Base-by-base conservation (phyloP, 1,140 invertebrate genomes). In the Zaprionus ghesquierei region DNA sequence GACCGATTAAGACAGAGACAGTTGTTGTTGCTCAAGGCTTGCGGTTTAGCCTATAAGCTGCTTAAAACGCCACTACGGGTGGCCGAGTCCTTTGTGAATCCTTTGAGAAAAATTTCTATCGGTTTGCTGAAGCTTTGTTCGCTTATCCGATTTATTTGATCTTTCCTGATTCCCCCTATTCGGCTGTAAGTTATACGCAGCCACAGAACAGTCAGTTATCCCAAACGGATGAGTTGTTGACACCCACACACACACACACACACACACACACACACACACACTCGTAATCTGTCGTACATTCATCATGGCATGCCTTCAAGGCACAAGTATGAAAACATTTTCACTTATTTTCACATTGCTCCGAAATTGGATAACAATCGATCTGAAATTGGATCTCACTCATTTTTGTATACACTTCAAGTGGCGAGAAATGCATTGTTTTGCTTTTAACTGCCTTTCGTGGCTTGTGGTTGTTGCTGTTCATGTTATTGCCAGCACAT, bases 301-400 rank as follows among this genome's bases (percentile, higher is more conserved):
- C 66, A 75, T 81, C 72, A 70, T 49, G 35, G 61, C 25, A 20
- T 63, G 76, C 68, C 79, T 73, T 18, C 51, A 35, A 90, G 87
- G 81, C 78, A 90, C 79, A 81, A 86, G 85, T 77, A 90, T 76
- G 76, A 90, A 90, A 90, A 90, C 87, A 90, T 90, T 90, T 90
- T 82, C 87, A 90, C 87, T 90, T 90, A 90, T 90, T 90, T n/a
- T n/a, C n/a, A n/a, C n/a, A n/a, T n/a, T 90, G 81, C 79, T 73
- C 64, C 70, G 81, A 89, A 91, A 91, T 91, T 91, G 89, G 85
- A 91, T 89, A 90, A 89, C 85, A 91, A 91, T 91, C 89, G 85
- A 89, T 81, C 62, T 89, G 90, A 91, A 91, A 91, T 91, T 91
- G 85, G 89, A 91, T 91, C 82, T 91, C 71, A 84, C 85, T 91